Conservation (phyloP, 2,888 invertebrate species). For the Terebella lapidaria region DNA sequence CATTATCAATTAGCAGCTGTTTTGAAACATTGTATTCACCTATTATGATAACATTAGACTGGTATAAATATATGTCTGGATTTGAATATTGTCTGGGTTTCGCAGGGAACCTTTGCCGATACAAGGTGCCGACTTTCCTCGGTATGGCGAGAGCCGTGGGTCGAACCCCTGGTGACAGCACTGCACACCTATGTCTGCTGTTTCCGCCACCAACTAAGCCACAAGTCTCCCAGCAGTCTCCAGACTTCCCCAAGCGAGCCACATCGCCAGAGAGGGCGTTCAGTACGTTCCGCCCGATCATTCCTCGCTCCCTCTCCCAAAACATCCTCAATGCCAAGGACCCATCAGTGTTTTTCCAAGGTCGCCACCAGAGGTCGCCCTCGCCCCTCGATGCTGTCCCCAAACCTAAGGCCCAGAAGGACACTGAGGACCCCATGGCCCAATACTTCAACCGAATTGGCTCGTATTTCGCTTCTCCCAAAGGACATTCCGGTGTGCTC, state of each 20-base stretch:
- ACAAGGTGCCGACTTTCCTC: slow-evolving; percentile 76
- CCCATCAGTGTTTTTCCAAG: background rate
- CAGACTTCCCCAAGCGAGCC: slow-evolving; percentile 52
- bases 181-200: slow-evolving; percentile 59
- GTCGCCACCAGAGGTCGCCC: slow-evolving; percentile 13
- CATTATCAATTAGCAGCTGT: too few species aligned
- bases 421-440: background rate
- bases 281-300: slow-evolving; percentile 68
- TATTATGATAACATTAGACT: too few species aligned
- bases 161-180: slow-evolving; percentile 70
- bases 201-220: slow-evolving; percentile 52
- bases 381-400: slow-evolving; percentile 18
- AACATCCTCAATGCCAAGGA: slow-evolving; percentile 18
- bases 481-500: background rate
- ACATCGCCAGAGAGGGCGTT: slow-evolving; percentile 38
- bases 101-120: slow-evolving; percentile 8
- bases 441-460: slow-evolving; percentile 87
- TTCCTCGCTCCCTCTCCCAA: slow-evolving; percentile 79
- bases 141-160: slow-evolving; percentile 89
- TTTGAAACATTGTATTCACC: too few species aligned
- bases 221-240: background rate
- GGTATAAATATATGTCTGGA: too few species aligned
- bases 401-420: background rate
- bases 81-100: too few species aligned
- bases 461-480: background rate